Percentiles rank a stretch among this genome's conserved stretches.
These are phyloP conservation scores for Cotesia glomerata DNA, from an alignment of 1,140 invertebrate species.

Conservation along the genomic window DNA sequence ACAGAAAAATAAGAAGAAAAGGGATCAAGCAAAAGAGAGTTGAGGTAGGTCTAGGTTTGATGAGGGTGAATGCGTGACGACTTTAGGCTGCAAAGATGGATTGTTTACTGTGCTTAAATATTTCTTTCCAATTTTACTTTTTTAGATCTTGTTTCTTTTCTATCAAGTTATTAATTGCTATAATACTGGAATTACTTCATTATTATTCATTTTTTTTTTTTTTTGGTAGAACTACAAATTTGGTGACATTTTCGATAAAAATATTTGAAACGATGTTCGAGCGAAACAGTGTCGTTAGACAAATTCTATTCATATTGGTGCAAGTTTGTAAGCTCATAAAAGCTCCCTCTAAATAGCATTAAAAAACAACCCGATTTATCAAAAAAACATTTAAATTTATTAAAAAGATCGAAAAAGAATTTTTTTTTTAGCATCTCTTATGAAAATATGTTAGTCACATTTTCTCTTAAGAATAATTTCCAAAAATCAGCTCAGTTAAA, in stretches of 20 bases:
- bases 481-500: no score
- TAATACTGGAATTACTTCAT: conserved; percentile 40
- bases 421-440: no score
- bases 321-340: conserved; percentile 34
- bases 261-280: conserved; percentile 24
- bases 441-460: no score
- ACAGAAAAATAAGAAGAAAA: neutral
- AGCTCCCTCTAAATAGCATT: conserved; percentile 9
- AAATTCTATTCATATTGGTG: conserved; percentile 45
- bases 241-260: conserved; percentile 18
- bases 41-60: conserved; percentile 59
- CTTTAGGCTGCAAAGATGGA: conserved; percentile 22
- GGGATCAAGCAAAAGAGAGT: conserved; percentile 57
- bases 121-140: neutral
- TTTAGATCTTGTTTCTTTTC: neutral
- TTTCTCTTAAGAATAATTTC: no score
- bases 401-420: neutral
- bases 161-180: conserved; percentile 10
- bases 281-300: conserved; percentile 35
- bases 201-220: conserved; percentile 39
- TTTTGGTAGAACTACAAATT: conserved; percentile 29
- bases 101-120: conserved; percentile 13
- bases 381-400: neutral
- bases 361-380: neutral
- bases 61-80: conserved; percentile 57